Evolutionary conservation across 1,140 invertebrate genomes (phyloP), one percentile per base, ranked within the genome.

Genomic region (Panulirus ornatus): DNA sequence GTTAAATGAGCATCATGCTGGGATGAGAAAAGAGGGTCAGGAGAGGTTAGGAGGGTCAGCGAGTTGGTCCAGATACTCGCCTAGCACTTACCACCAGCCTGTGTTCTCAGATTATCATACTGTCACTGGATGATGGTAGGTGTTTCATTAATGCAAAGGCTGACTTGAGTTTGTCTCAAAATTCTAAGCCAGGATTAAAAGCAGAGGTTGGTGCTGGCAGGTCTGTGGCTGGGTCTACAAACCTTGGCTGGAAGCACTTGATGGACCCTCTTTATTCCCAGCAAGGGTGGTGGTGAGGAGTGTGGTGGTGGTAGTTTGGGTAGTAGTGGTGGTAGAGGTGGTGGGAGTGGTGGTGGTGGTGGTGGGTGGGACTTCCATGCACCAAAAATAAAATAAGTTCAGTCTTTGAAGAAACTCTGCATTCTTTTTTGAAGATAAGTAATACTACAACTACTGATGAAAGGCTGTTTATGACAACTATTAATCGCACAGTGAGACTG

Each of bases 331-430:
- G 47, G 38, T 44, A 66, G 83, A 44, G 83, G 83, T 30, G 70
- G 83, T 71, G 63, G 44, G 66, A 73, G 83, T 73, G 44, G 83
- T 73, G 44, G 83, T 71, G 54, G 58, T 84, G 54, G 81, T 83
- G 19, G 83, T 84, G 44, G 83, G 83, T 84, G 70, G 83, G 66
- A 84, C 83, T 71, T 84, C 83, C 83, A 84, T 84, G 83, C 83
- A 84, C 70, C 40, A 73, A 73, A 47, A 51, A 73, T 44, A 84
- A 73, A 84, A 70, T 34, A 73, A 71, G 66, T 47, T 84, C 51
- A 84, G 44, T 73, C 42, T 73, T 16, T n/a, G 38, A 51, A 19
- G 5, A 34, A 40, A 44, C 44, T 30, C 27, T 47, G 70, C 47
- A n/a, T 44, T 84, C 83, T 71, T 36, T n/a, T 44, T n/a, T 27